Conservation (phyloP, 2,888 invertebrate species). For the Scaeva pyrastri region DNA sequence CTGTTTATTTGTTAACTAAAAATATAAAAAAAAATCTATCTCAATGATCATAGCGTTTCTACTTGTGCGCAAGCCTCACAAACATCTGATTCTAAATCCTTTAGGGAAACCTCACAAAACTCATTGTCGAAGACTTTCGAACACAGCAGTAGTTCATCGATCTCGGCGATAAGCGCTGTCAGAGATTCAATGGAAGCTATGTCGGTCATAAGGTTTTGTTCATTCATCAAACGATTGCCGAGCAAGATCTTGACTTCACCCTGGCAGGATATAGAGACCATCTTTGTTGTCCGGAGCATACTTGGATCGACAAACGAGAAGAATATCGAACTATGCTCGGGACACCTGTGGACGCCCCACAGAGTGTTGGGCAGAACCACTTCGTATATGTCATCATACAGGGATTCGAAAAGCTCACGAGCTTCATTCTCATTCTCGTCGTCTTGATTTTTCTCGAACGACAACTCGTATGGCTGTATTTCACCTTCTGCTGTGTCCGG, state of each 20-base stretch:
- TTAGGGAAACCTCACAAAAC: conserved; percentile 63
- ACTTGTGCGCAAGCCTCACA: conserved; percentile 34
- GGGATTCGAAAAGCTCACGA: conserved; percentile 73
- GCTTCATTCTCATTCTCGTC: conserved; percentile 34
- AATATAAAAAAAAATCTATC: conserved; percentile 1
- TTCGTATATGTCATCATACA: conserved; percentile 78
- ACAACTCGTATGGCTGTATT: neutral
- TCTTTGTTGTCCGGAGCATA: conserved; percentile 74
- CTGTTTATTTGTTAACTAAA: conserved; percentile 31
- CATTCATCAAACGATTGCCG: conserved; percentile 61
- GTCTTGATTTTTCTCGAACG: conserved; percentile 10
- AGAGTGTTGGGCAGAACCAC: conserved; percentile 77
- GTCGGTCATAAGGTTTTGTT: conserved; percentile 52
- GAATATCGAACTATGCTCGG: conserved; percentile 76
- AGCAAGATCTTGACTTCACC: conserved; percentile 71
- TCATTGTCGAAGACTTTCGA: conserved; percentile 39
- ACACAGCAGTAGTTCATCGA: conserved; percentile 71
- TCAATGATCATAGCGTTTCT: neutral
- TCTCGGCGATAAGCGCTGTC: conserved; percentile 62
- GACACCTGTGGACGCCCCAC: conserved; percentile 79
- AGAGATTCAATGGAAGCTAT: conserved; percentile 59
- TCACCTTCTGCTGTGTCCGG: neutral
- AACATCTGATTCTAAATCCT: conserved; percentile 5
- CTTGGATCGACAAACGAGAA: conserved; percentile 77
- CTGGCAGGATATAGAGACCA: conserved; percentile 68